Base-by-base conservation (phyloP, 2,888 invertebrate genomes). In the Euclidia mi region DNA sequence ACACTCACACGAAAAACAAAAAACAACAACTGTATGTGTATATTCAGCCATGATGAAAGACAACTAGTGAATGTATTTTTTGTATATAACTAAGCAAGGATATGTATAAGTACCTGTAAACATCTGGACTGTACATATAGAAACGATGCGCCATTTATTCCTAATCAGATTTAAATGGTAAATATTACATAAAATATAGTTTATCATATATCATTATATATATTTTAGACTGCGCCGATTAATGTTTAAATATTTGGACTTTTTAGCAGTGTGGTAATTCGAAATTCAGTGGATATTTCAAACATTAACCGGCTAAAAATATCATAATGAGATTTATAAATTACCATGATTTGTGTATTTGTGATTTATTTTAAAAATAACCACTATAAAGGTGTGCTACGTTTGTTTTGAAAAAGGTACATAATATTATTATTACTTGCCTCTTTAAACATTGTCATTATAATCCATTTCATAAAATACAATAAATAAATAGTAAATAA, bases 61-160 rank as follows among this genome's bases (percentile, higher is more conserved):
- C 84, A 81, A 70, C 60, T 82, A 84, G 84, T 84, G 84, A 84
- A 76, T 82, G 79, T 81, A 81, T 74, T 68, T 60, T 78, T 78
- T 82, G 80, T 81, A 84, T 66, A 82, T 72, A 73, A 58, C 49
- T 56, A 46, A 52, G 37, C 29, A 40, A 55, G 14, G 40, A 37
- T 38, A 37, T 32, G 48, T 55, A 51, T 52, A 60, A 50, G 40
- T 25, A 42, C 3, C 34, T 51, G 6, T 49, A 51, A 53, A 45
- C 53, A 56, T 45, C 32, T 48, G n/a, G 7, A 46, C 12, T 74
- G 73, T 73, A 65, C 32, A 56, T 70, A 65, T 57, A 62, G 35
- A 38, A 56, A 64, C 42, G 37, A 67, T 65, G 66, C 73, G 71
- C 56, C 65, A 76, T 74, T 69, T 45, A 55, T 10, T 45, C 32